Conservation (phyloP, 2,888 invertebrate species). For the Zygogramma bicolorata region DNA sequence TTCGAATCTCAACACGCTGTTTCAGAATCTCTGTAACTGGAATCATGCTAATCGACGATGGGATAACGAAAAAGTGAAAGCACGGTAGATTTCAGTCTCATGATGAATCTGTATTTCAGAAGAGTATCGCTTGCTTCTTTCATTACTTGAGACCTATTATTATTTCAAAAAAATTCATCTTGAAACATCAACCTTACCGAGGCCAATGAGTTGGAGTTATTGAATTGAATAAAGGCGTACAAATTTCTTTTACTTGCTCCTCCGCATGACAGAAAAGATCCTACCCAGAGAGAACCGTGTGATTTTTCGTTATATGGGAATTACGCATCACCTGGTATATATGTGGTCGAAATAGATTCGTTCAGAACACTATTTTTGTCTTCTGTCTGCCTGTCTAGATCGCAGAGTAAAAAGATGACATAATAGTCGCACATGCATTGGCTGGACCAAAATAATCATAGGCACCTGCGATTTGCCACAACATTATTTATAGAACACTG, state of each 20-base stretch:
- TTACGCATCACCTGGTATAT: conserved; percentile 1
- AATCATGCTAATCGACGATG: not conserved
- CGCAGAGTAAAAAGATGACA: conserved; percentile 52
- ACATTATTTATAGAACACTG: conserved; percentile 45
- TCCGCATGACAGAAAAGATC: not conserved
- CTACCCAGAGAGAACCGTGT: not conserved
- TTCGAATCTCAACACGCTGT: not conserved
- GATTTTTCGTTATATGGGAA: not conserved
- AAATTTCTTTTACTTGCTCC: not conserved
- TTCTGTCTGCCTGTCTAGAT: conserved; percentile 45
- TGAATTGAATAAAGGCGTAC: not conserved
- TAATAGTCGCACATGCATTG: conserved; percentile 52
- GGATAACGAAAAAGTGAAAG: not conserved
- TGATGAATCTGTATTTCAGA: too few species aligned
- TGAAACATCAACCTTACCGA: too few species aligned
- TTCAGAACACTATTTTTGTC: conserved; percentile 45
- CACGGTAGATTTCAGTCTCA: not conserved
- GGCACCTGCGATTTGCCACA: conserved; percentile 49
- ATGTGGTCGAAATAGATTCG: conserved; percentile 23
- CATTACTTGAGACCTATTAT: too few species aligned
- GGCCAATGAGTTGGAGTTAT: too few species aligned
- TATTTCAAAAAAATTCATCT: too few species aligned
- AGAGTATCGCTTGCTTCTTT: too few species aligned
- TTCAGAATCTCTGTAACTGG: not conserved
- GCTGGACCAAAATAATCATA: conserved; percentile 42